phyloP scores from a whole-genome alignment of 2,113 vertebrate genomes.

The Mirza zaza region DNA sequence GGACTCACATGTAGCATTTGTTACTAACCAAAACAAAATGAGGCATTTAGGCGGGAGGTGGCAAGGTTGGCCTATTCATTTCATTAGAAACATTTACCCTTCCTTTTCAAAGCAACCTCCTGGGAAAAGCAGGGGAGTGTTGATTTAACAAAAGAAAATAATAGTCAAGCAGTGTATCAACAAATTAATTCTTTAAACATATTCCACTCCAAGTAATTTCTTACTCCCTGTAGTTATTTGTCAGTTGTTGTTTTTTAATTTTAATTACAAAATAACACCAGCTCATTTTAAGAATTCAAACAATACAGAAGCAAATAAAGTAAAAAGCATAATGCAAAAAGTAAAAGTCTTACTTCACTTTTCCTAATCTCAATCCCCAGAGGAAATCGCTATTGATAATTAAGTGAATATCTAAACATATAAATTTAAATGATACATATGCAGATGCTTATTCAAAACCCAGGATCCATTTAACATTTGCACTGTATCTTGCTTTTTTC shows the following conservation, averaged over 20 bases:
- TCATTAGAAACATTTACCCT: constrained; percentile 64
- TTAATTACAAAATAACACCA: constrained; percentile 46
- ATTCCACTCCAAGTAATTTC: constrained; percentile 68
- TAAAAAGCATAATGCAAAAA: background rate
- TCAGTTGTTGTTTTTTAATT: background rate
- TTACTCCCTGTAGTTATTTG: constrained; percentile 55
- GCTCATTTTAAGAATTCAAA: constrained; percentile 50
- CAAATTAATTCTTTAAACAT: constrained; percentile 74
- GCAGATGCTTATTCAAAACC: background rate
- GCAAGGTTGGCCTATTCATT: constrained; percentile 46
- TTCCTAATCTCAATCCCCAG: background rate
- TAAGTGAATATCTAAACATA: background rate
- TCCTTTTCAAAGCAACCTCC: constrained; percentile 59
- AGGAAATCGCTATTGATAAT: background rate
- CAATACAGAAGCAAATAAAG: background rate
- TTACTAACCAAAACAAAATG: constrained; percentile 60
- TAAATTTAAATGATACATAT: background rate
- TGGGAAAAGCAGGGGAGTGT: constrained; percentile 60
- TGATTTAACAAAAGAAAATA: constrained; percentile 69
- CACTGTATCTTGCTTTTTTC: background rate
- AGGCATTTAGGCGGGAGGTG: constrained; percentile 60
- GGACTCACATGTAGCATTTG: constrained; percentile 15
- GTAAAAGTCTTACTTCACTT: background rate
- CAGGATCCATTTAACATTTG: background rate
- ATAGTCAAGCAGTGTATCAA: constrained; percentile 18